These are phyloP conservation scores for Neogobius melanostomus DNA, from an alignment of 2,113 vertebrate species.

Conservation along the genomic window DNA sequence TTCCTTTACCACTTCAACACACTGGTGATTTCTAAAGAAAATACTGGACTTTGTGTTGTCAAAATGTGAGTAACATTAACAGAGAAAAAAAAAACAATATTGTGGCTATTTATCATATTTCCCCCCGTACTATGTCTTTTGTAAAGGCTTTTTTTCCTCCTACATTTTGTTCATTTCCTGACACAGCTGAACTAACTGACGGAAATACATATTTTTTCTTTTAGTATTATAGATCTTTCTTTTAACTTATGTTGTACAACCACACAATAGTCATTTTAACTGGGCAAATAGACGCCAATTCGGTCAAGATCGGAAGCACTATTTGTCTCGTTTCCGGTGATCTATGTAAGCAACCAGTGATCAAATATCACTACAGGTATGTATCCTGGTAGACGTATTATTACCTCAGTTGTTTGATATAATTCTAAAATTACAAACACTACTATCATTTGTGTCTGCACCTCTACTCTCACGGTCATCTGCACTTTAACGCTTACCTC, in stretches of 20 bases:
- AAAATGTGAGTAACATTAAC: conserved; percentile 13
- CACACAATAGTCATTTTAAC: too few species aligned
- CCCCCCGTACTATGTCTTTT: too few species aligned
- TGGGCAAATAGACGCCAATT: too few species aligned
- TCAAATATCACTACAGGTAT: not conserved
- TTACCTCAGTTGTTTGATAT: not conserved
- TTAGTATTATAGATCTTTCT: too few species aligned
- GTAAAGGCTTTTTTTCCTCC: too few species aligned
- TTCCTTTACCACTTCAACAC: conserved; percentile 23
- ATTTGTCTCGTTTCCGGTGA: not conserved
- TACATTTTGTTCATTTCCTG: not conserved
- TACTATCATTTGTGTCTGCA: not conserved
- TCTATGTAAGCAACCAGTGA: not conserved
- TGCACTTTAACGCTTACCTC: conserved; percentile 32
- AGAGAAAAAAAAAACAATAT: too few species aligned
- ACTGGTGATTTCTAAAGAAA: conserved; percentile 29
- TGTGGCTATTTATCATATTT: too few species aligned
- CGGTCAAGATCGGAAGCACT: too few species aligned
- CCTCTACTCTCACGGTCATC: conserved; percentile 27
- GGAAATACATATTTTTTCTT: too few species aligned
- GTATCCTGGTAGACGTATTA: too few species aligned
- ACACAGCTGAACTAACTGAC: too few species aligned
- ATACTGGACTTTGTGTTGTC: conserved; percentile 18
- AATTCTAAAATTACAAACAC: not conserved
- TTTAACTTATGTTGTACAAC: too few species aligned